These are phyloP conservation scores for Mirounga angustirostris DNA, from an alignment of 2,113 vertebrate genomes.

Conservation along the genomic window DNA sequence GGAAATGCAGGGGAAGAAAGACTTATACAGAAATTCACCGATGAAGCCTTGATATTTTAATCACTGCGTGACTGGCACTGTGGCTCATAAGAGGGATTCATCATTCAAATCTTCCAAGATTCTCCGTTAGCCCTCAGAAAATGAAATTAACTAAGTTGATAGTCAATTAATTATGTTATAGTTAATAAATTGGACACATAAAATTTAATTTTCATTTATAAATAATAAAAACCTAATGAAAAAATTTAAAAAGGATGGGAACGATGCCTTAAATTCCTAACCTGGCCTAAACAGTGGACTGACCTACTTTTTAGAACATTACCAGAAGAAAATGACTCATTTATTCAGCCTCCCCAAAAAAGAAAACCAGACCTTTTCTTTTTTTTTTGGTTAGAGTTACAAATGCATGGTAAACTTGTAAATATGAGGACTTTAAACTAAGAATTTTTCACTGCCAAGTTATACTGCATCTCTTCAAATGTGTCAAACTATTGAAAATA, in stretches of 20 bases:
- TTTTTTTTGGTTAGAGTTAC: not conserved
- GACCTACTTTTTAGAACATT: not conserved
- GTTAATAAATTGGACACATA: not conserved
- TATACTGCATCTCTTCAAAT: not conserved
- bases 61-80: not conserved
- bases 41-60: not conserved
- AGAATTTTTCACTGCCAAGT: not conserved
- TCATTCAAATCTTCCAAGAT: not conserved
- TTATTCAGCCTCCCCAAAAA: not conserved
- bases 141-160: not conserved
- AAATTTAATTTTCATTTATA: slow-evolving; percentile 48
- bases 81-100: not conserved
- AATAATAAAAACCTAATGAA: not conserved
- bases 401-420: not conserved
- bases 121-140: not conserved
- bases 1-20: not conserved
- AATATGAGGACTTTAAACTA: not conserved
- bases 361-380: not conserved
- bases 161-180: not conserved
- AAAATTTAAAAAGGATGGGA: not conserved
- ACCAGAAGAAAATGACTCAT: not conserved
- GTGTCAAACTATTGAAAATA: not conserved
- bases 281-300: not conserved
- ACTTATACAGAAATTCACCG: not conserved
- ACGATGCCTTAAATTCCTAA: not conserved